phyloP scores from a whole-genome alignment of 2,797 vertebrate genomes.

The Mycteria americana region DNA sequence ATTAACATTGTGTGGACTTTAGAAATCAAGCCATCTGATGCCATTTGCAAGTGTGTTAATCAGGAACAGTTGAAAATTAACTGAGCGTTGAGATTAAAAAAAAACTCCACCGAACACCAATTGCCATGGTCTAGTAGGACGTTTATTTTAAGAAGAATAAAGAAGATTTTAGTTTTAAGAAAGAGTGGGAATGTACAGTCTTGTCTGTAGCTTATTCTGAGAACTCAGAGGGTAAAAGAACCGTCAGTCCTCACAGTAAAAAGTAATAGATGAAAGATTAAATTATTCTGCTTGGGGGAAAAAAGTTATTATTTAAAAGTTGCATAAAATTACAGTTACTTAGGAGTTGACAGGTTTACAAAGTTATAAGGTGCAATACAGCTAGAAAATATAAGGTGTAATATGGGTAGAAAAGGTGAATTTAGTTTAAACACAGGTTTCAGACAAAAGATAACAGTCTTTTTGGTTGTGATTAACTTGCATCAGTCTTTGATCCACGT shows the following conservation, averaged over 20 bases:
- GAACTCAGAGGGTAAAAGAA: background rate
- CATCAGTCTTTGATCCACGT: conserved; percentile 31
- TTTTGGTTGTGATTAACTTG: conserved; percentile 44
- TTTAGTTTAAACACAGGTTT: conserved; percentile 14
- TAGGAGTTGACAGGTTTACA: background rate
- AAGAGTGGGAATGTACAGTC: background rate
- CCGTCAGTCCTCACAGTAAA: background rate
- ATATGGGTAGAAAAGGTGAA: background rate
- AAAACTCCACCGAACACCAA: background rate
- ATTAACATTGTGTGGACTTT: background rate
- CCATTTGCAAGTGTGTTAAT: background rate
- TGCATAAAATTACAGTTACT: background rate
- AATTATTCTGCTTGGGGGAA: background rate
- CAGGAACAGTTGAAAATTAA: background rate
- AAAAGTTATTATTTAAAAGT: background rate
- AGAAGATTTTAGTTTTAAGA: background rate
- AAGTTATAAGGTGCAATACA: background rate
- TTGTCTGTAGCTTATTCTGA: background rate
- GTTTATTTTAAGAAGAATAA: background rate
- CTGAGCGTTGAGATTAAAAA: background rate
- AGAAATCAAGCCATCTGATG: background rate
- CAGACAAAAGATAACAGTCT: conserved; percentile 24
- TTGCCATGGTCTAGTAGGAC: background rate
- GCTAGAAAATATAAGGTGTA: background rate
- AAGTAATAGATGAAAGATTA: background rate